Conservation (phyloP, 1,140 invertebrate species). For the Stenopsyche tienmushanensis region DNA sequence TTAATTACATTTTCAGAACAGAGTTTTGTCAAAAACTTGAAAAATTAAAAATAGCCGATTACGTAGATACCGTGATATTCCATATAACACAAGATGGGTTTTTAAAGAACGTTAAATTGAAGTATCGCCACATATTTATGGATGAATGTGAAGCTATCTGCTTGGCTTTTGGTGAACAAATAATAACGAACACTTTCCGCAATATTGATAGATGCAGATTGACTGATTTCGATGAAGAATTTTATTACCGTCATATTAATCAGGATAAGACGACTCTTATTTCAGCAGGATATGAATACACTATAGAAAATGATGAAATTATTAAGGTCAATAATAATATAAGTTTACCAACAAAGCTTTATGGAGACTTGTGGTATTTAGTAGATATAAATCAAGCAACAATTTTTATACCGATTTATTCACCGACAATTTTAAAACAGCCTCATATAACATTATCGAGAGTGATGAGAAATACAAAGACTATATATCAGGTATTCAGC, state of each 20-base stretch:
- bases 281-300: constrained; percentile 3
- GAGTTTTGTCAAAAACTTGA: constrained; percentile 45
- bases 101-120: constrained; percentile 42
- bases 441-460: constrained; percentile 44
- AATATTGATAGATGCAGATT: constrained; percentile 31
- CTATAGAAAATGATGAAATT: constrained; percentile 25
- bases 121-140: constrained; percentile 49
- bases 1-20: constrained; percentile 22
- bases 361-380: constrained; percentile 48
- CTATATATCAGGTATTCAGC: constrained; percentile 46
- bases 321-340: not conserved
- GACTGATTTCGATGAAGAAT: constrained; percentile 28
- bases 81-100: constrained; percentile 45
- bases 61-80: constrained; percentile 46
- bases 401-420: constrained; percentile 47
- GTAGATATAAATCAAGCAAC: constrained; percentile 50
- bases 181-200: constrained; percentile 44
- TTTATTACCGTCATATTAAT: constrained; percentile 19
- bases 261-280: not conserved
- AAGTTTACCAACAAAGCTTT: constrained; percentile 16
- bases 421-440: constrained; percentile 45
- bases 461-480: constrained; percentile 46
- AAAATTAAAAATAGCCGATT: constrained; percentile 43
- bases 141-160: constrained; percentile 49
- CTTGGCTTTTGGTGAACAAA: constrained; percentile 44